phyloP scores from a whole-genome alignment of 2,113 vertebrate genomes.

The Lates calcarifer region DNA sequence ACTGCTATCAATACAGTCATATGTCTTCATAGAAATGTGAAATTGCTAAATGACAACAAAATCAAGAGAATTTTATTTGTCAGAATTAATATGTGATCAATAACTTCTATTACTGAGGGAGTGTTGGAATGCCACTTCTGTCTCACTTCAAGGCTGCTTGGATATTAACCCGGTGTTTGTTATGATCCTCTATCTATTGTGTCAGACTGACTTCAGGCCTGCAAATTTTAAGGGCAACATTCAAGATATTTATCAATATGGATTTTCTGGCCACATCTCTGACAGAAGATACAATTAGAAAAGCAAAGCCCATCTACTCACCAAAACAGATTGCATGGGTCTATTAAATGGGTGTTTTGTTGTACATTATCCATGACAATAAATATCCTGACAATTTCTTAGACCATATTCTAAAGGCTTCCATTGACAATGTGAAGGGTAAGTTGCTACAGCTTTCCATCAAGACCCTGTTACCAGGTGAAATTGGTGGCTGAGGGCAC shows the following conservation, averaged over 20 bases:
- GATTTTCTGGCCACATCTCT: constrained; percentile 52
- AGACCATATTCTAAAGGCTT: not conserved
- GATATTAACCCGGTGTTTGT: constrained; percentile 11
- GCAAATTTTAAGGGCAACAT: constrained; percentile 47
- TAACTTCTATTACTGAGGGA: constrained; percentile 31
- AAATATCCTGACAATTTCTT: not conserved
- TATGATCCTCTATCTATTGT: constrained; percentile 47
- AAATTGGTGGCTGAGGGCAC: not conserved
- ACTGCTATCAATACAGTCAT: not conserved
- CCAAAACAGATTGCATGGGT: constrained; percentile 21
- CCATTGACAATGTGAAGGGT: not conserved
- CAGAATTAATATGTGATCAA: constrained; percentile 27
- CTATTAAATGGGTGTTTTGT: constrained; percentile 14
- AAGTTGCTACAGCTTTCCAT: not conserved
- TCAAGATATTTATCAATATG: constrained; percentile 65
- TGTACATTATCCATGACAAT: constrained; percentile 1
- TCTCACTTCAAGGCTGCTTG: constrained; percentile 18
- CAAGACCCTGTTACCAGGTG: constrained; percentile 6
- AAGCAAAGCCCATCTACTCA: constrained; percentile 29
- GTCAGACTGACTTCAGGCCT: constrained; percentile 33
- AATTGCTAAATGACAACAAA: constrained; percentile 4
- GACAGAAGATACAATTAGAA: constrained; percentile 40
- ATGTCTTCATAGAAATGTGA: not conserved
- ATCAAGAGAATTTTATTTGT: constrained; percentile 29
- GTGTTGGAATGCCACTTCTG: constrained; percentile 2